Evolutionary conservation across 2,113 vertebrate species (phyloP).

Genomic region (Echinops telfairi): DNA sequence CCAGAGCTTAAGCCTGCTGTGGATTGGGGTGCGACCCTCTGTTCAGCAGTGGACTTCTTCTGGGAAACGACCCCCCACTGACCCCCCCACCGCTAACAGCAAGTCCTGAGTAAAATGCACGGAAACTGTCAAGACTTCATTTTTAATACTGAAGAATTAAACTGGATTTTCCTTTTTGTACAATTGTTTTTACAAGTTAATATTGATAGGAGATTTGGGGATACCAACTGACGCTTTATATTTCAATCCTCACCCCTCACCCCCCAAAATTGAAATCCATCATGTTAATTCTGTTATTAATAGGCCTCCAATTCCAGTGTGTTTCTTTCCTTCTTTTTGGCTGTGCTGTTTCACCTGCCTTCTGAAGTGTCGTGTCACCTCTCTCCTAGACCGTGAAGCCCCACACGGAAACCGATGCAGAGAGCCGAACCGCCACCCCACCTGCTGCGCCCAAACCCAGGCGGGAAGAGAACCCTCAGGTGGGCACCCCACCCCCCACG

Average conservation of each 20-base stretch:
- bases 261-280: constrained; percentile 65
- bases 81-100: too few relatives aligned
- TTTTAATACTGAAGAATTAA: constrained; percentile 39
- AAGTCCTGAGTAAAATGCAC: background rate
- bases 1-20: background rate
- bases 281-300: constrained; percentile 59
- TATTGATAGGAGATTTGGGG: background rate
- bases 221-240: background rate
- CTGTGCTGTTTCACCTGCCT: constrained; percentile 33
- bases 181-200: background rate
- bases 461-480: constrained; percentile 98
- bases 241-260: constrained; percentile 39
- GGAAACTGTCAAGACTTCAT: background rate
- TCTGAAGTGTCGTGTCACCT: constrained; percentile 74
- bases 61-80: background rate
- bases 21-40: background rate
- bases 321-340: constrained; percentile 11
- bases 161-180: background rate
- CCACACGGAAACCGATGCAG: constrained; percentile 91
- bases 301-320: background rate
- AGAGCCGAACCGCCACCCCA: constrained; percentile 90
- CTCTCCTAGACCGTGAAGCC: constrained; percentile 92
- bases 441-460: constrained; percentile 94
- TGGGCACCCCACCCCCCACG: constrained; percentile 79
- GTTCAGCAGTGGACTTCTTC: background rate